phyloP scores from a whole-genome alignment of 1,140 invertebrate genomes.

The Dinothrombium tinctorium region DNA sequence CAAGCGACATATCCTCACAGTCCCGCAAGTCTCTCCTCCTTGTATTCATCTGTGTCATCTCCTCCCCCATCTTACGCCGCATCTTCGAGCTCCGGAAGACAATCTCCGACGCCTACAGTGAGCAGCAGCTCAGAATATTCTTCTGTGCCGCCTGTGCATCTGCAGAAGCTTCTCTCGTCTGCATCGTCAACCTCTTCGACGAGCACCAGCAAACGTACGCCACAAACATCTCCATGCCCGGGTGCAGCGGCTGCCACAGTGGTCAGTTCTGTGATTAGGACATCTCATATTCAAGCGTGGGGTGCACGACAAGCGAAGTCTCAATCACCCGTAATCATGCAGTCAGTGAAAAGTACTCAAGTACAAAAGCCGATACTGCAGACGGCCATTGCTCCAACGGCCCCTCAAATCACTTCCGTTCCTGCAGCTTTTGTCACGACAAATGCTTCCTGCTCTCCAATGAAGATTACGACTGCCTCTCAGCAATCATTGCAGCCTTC shows the following conservation, averaged over 20 bases:
- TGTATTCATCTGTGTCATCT: slow-evolving; percentile 20
- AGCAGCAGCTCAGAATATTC: slow-evolving; percentile 35
- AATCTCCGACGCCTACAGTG: slow-evolving; percentile 15
- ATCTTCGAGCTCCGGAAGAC: slow-evolving; percentile 24
- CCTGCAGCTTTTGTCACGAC: neutral
- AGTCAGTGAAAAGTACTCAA: slow-evolving; percentile 77
- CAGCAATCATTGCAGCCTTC: neutral
- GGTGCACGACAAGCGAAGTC: slow-evolving; percentile 34
- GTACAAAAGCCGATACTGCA: slow-evolving; percentile 62
- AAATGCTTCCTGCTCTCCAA: neutral
- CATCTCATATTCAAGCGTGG: slow-evolving; percentile 20
- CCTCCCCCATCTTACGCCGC: slow-evolving; percentile 56
- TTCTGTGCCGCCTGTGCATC: slow-evolving; percentile 38
- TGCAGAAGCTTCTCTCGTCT: slow-evolving; percentile 30
- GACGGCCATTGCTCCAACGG: slow-evolving; percentile 66
- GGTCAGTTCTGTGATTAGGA: slow-evolving; percentile 2
- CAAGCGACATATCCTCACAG: slow-evolving; percentile 31
- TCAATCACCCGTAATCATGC: slow-evolving; percentile 61
- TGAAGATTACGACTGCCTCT: neutral
- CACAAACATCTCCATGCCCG: slow-evolving; percentile 9
- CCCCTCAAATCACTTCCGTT: slow-evolving; percentile 4
- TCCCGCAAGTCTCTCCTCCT: slow-evolving; percentile 10
- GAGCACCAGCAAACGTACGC: slow-evolving; percentile 4
- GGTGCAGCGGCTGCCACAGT: slow-evolving; percentile 4
- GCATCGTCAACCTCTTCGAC: slow-evolving; percentile 8